Evolutionary conservation across 2,888 invertebrate genomes (phyloP).

Genomic region (Morpho deidamia): DNA sequence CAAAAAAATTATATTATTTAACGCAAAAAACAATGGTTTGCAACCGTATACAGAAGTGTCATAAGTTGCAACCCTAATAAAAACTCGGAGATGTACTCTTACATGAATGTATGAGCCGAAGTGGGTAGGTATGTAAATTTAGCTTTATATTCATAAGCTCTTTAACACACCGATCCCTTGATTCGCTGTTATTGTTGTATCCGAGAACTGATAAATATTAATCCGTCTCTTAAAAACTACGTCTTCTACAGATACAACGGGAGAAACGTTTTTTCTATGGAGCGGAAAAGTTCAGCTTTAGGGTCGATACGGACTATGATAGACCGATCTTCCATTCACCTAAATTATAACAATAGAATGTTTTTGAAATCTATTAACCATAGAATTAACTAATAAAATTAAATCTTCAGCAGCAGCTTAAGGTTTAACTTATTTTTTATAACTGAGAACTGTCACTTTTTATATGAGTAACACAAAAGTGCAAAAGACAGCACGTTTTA

Average conservation of each 20-base stretch:
- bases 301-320: neutral
- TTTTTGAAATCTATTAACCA: too few relatives aligned
- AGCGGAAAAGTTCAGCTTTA: slow-evolving; percentile 40
- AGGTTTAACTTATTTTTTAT: too few relatives aligned
- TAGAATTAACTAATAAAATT: too few relatives aligned
- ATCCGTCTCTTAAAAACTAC: slow-evolving; percentile 39
- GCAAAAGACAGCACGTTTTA: too few relatives aligned
- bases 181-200: slow-evolving; percentile 50
- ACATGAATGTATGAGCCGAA: slow-evolving; percentile 47
- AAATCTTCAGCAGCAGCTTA: too few relatives aligned
- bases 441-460: too few relatives aligned
- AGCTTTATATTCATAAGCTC: slow-evolving; percentile 60
- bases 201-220: slow-evolving; percentile 63
- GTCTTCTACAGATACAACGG: slow-evolving; percentile 37
- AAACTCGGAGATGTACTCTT: slow-evolving; percentile 26
- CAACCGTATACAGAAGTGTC: neutral
- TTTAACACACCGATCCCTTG: slow-evolving; percentile 50
- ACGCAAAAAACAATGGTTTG: too few relatives aligned
- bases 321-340: too few relatives aligned
- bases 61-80: slow-evolving; percentile 4
- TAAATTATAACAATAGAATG: too few relatives aligned
- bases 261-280: slow-evolving; percentile 37
- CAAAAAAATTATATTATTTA: too few relatives aligned
- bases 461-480: too few relatives aligned
- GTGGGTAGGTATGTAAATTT: slow-evolving; percentile 44